Percentiles rank a stretch among this genome's conserved stretches.
These are phyloP conservation scores for Oenanthe melanoleuca DNA, from an alignment of 2,113 vertebrate species.

Conservation along the genomic window DNA sequence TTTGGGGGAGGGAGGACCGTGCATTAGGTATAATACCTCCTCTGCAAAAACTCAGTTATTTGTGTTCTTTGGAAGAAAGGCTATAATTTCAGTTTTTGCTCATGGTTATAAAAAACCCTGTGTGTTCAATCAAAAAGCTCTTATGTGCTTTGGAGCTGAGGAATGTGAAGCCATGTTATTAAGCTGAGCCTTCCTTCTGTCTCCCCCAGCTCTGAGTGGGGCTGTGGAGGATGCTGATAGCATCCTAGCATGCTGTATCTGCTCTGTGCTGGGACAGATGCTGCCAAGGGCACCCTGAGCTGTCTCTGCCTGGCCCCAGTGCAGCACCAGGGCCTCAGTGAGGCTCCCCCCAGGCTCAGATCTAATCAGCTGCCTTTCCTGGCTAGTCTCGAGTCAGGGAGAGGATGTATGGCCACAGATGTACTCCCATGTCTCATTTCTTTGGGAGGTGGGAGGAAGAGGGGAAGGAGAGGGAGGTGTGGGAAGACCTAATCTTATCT, in stretches of 20 bases:
- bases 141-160: neutral
- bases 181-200: neutral
- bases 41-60: neutral
- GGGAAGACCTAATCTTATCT: neutral
- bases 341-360: fast-evolving
- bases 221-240: neutral
- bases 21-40: neutral
- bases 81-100: slow-evolving; percentile 33
- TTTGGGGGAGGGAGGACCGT: neutral
- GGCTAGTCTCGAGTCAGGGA: neutral
- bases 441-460: neutral
- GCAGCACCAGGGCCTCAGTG: neutral
- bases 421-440: neutral
- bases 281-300: neutral
- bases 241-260: neutral
- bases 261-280: neutral
- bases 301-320: neutral
- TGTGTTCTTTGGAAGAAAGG: slow-evolving; percentile 5
- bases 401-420: neutral
- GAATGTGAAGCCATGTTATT: neutral
- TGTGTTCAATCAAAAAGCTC: neutral
- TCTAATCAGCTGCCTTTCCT: neutral
- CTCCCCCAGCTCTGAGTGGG: fast-evolving
- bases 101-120: neutral
- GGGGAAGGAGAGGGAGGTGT: neutral